Conservation (phyloP, 2,888 invertebrate genomes). For the Epinotia ramella region DNA sequence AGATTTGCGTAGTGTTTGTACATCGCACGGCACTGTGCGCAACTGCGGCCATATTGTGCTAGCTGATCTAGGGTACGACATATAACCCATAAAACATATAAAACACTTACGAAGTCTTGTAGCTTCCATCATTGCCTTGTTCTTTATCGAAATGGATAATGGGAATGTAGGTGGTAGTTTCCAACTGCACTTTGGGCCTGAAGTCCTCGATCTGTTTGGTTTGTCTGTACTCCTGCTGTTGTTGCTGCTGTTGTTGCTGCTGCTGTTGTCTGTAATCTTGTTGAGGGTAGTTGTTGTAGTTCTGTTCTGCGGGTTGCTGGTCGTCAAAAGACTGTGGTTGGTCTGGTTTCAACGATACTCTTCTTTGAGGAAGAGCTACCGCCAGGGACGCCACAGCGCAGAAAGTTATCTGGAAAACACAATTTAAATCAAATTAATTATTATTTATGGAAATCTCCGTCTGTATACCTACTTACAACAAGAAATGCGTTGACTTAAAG, state of each 20-base stretch:
- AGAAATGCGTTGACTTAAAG: too few relatives aligned
- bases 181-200: slow-evolving; percentile 76
- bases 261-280: slow-evolving; percentile 59
- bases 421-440: slow-evolving; percentile 1
- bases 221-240: slow-evolving; percentile 70
- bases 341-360: slow-evolving; percentile 69
- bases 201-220: slow-evolving; percentile 74
- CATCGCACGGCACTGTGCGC: neutral
- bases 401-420: slow-evolving; percentile 70
- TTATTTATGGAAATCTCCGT: neutral
- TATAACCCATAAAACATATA: neutral
- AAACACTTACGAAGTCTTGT: slow-evolving; percentile 89
- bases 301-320: slow-evolving; percentile 73
- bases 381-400: slow-evolving; percentile 72
- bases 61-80: neutral
- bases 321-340: slow-evolving; percentile 59
- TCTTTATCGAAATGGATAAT: slow-evolving; percentile 93
- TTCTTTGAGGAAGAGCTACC: slow-evolving; percentile 78
- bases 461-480: too few relatives aligned
- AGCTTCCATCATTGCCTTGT: slow-evolving; percentile 93
- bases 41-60: neutral
- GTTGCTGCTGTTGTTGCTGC: slow-evolving; percentile 51
- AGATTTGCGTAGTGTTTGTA: too few relatives aligned
- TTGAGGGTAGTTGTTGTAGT: slow-evolving; percentile 70
- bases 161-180: slow-evolving; percentile 91